Evolutionary conservation across 2,113 vertebrate genomes (phyloP), one percentile per base, ranked within the genome.

Genomic region (Microcebus tavaratra): DNA sequence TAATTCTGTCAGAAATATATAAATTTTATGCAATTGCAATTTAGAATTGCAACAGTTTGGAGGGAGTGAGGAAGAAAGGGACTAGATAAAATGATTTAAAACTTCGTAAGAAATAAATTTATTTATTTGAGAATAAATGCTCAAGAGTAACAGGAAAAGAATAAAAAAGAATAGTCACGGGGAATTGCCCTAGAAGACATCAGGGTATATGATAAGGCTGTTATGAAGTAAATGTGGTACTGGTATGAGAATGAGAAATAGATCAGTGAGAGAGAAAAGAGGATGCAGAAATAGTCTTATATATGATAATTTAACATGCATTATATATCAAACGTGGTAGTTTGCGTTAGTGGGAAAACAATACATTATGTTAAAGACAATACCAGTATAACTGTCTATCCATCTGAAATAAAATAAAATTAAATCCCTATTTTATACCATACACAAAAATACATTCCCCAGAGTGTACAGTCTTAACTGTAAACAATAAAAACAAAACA

Each of bases 401-500:
- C 27, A 65, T 76, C 80, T 65, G 80, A 96, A 96, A 72, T 70
- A 93, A 65, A 94, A 82, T 39, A 93, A 67, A 94, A 82, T 39
- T 13, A 94, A 93, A 82, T 45, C 36, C 34, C 53, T 82, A 59
- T 89, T 86, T 91, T 39, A 89, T 3, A 48, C 23, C 39, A 59
- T 75, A 79, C 80, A 90, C 55, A 75, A 96, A 91, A 88, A 75
- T 45, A 80, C 8, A 21, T 72, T 57, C n/a, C 72, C 70, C 23
- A 75, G 55, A 91, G 73, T 79, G 25, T 83, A 70, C 84, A 68
- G 42, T 70, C 89, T 84, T 96, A 82, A 79, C 50, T 36, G 12
- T 75, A 53, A 95, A 87, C 36, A 91, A 67, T 31, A 91, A 88
- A 55, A 90, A 92, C 48, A 42, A 36, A 85, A 94, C 20, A 92